Evolutionary conservation across 35 echinoderm and acorn worm species (phyloP), one percentile per base, ranked within the genome.

Genomic region (Acanthaster planci): DNA sequence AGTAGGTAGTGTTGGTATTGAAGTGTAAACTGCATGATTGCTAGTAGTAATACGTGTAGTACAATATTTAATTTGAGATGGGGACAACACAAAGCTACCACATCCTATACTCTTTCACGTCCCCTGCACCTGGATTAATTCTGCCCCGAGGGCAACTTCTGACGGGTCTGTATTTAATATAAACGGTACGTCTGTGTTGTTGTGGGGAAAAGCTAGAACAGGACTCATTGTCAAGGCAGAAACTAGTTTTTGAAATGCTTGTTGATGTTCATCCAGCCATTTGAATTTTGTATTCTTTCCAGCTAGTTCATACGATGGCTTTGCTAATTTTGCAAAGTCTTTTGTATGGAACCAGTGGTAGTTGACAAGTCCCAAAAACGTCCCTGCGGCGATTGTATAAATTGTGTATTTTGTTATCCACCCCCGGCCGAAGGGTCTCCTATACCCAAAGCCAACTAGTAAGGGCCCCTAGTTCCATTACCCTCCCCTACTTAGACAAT

Each of bases 91-190:
- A 15, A 47, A 60, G 42, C 90, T 92, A 8, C 67, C 84, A 32
- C 86, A 92, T 1, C 83, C 83, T 5, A 91, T 34, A 52, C 39
- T 84, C 52, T 10, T 39, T 84, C 81, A 30, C 26, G 5, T 19
- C 44, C 82, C 44, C 52, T 76, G 67, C 4, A 88, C 23, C 37
- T 88, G 77, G 35, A 56, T 14, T 8, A 88, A 29, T 30, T n/a
- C 23, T 18, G 86, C 86, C 2, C 86, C 86, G 38, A 88, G 80
- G 14, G 60, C 86, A 7, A 16, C 10, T 32, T 88, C 40, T 16
- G 55, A 80, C 7, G 86, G 77, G 47, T 88, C 86, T 7, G 86
- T 88, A 56, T 88, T 77, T 10, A 88, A 12, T 22, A 88, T 81
- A 42, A 60, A 81, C 2, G 21, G 36, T 23, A 72, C 90, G 16